Evolutionary conservation across 2,797 vertebrate genomes (phyloP).

Genomic region (Pteronotus mesoamericanus): DNA sequence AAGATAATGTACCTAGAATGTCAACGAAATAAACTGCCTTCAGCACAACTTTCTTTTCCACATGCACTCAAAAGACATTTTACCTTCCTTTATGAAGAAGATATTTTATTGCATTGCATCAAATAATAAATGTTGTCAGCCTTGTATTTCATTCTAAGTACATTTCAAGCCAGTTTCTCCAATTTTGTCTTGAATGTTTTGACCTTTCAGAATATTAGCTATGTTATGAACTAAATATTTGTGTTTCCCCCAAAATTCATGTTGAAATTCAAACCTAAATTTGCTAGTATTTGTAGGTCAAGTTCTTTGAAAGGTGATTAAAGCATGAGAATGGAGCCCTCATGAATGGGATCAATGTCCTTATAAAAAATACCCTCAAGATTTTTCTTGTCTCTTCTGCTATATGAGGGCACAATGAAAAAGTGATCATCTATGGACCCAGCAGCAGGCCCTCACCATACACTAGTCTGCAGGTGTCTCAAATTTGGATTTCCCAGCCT

Average conservation of each 20-base stretch:
- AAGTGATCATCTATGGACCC: background rate
- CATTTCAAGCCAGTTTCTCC: background rate
- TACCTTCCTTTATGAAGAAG: background rate
- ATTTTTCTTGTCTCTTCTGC: background rate
- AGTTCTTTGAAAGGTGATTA: background rate
- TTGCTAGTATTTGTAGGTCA: background rate
- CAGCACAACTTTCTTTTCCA: background rate
- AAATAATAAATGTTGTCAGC: background rate
- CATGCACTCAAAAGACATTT: background rate
- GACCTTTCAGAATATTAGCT: background rate
- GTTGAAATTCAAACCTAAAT: background rate
- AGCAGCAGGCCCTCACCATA: background rate
- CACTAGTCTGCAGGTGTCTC: background rate
- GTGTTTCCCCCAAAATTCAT: background rate
- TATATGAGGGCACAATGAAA: background rate
- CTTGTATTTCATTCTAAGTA: background rate
- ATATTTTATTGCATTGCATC: background rate
- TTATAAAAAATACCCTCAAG: background rate
- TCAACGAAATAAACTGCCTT: background rate
- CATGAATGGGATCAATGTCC: background rate
- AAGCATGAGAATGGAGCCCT: background rate
- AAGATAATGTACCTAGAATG: background rate
- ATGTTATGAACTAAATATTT: background rate
- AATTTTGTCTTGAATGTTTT: background rate
- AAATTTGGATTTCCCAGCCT: background rate